Base-by-base conservation (phyloP, 2,888 invertebrate species). In the Galeopsomyia nigrocyanea region DNA sequence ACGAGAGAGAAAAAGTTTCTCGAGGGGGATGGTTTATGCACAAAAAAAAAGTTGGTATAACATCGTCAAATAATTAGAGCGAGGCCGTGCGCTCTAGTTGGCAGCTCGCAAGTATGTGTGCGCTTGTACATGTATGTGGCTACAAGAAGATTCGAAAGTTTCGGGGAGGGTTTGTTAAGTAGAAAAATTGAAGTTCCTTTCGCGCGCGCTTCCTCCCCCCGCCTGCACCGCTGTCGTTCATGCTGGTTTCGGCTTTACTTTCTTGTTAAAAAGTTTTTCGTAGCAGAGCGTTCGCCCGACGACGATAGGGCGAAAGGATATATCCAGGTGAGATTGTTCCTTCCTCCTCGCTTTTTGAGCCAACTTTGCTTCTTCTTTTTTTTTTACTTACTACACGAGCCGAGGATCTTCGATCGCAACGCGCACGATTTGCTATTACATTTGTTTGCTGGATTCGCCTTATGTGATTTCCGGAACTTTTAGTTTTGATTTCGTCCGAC, bases 201-300 rank as follows among this genome's bases (percentile, higher is more conserved):
- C 39, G 39, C 13, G 26, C 26, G n/a, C n/a, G n/a, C n/a, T n/a
- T n/a, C n/a, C n/a, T n/a, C n/a, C n/a, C n/a, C n/a, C n/a, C n/a
- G n/a, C n/a, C n/a, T n/a, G n/a, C 26, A 5, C 5, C 26, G 26
- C 2, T 31, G 61, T 51, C 58, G 47, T 64, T 47, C 19, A 46
- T 31, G 10, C 49, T 58, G 69, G 62, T 63, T 68, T 66, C 50
- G 71, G 64, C 72, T 72, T 77, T 71, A 64, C 66, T 76, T 74
- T 69, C 76, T 70, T 72, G 71, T 76, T 75, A 63, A 72, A 78
- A 79, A 76, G 73, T 78, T 79, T 39, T 75, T 75, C 62, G 53
- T 65, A 17, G 31, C 21, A 22, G 21, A 49, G 68, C 7, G 1
- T 10, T 10, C 39, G 31, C 3, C 31, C 7, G n/a, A 31, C 31